Conservation (phyloP, 2,888 invertebrate genomes). For the Folsomia candida region DNA sequence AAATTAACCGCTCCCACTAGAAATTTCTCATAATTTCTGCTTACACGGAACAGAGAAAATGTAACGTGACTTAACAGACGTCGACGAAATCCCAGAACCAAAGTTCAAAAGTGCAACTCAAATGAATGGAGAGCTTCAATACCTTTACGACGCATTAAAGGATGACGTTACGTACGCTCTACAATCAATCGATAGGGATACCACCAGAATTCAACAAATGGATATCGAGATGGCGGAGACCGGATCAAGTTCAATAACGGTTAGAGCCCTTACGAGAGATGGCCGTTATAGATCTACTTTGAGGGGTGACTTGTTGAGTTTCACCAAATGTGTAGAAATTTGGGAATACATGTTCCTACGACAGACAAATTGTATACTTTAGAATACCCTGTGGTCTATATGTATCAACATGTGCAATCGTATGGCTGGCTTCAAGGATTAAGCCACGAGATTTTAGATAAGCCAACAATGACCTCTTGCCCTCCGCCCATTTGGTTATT, state of each 20-base stretch:
- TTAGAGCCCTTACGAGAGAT: conserved; percentile 3
- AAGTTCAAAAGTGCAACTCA: neutral
- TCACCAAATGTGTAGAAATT: neutral
- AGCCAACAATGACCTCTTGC: neutral
- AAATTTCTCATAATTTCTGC: too few relatives aligned
- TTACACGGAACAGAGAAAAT: too few relatives aligned
- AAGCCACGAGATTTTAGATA: conserved; percentile 2
- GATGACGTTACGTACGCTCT: conserved; percentile 8
- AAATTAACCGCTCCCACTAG: too few relatives aligned
- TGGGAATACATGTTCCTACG: neutral
- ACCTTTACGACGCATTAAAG: conserved; percentile 3
- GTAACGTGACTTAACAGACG: too few relatives aligned
- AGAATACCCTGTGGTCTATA: conserved; percentile 2
- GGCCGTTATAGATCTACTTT: conserved; percentile 1
- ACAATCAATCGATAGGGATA: conserved; percentile 7
- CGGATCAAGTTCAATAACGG: conserved; percentile 1
- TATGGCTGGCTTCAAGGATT: neutral
- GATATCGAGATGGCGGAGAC: conserved; percentile 9
- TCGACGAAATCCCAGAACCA: too few relatives aligned
- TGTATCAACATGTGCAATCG: neutral
- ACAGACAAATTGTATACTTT: neutral
- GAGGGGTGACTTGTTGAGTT: neutral
- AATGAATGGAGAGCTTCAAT: conserved; percentile 2
- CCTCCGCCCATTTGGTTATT: neutral
- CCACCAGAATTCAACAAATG: conserved; percentile 1